Evolutionary conservation across 2,888 invertebrate species (phyloP).

Genomic region (Caenorhabditis sulstoni): DNA sequence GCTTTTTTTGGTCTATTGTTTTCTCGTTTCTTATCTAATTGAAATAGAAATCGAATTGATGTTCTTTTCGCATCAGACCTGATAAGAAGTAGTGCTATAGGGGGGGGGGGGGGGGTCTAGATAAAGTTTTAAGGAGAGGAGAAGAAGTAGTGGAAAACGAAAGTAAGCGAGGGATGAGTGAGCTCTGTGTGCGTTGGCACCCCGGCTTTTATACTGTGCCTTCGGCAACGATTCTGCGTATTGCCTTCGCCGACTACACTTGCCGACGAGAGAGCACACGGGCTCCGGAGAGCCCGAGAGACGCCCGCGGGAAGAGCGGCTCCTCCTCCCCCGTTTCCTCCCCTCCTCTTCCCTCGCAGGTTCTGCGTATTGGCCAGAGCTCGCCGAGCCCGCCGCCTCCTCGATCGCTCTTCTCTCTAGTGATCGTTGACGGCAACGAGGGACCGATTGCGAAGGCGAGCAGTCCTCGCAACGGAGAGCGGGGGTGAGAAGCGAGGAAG

Average conservation of each 20-base stretch:
- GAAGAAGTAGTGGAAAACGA: neutral
- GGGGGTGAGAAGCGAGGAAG: slow-evolving; percentile 36
- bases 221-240: slow-evolving; percentile 55
- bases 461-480: slow-evolving; percentile 22
- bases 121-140: neutral
- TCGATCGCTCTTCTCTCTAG: slow-evolving; percentile 17
- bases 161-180: slow-evolving; percentile 23
- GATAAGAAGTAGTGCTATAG: slow-evolving; percentile 1
- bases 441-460: slow-evolving; percentile 50
- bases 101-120: neutral
- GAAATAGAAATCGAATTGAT: neutral
- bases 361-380: slow-evolving; percentile 58
- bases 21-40: neutral
- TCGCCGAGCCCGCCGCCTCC: slow-evolving; percentile 37
- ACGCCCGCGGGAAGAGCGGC: slow-evolving; percentile 25
- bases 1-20: neutral
- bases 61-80: slow-evolving; percentile 9
- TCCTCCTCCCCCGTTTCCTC: slow-evolving; percentile 37
- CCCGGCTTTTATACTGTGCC: slow-evolving; percentile 52
- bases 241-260: slow-evolving; percentile 50
- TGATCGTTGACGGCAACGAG: neutral
- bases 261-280: slow-evolving; percentile 10
- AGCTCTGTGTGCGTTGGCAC: slow-evolving; percentile 37
- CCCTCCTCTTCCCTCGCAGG: slow-evolving; percentile 33
- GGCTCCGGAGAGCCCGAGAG: slow-evolving; percentile 11